Evolutionary conservation across 2,797 vertebrate species (phyloP), one percentile per base, ranked within the genome.

Genomic region (Hoplostethus mediterraneus): DNA sequence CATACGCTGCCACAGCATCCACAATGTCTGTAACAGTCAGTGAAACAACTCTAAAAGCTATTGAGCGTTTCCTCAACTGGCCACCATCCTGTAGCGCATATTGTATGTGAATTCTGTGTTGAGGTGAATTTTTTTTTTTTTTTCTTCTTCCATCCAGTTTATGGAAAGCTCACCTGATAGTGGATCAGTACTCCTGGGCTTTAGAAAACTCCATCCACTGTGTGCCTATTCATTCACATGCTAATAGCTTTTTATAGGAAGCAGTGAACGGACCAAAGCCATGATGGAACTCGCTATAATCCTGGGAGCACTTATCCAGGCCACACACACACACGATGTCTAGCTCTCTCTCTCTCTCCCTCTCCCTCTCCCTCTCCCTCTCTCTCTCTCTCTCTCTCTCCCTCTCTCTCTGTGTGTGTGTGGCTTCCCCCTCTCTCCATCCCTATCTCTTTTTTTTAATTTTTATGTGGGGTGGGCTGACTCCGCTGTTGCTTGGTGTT

Each of bases 221-320:
- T 83, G 81, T 72, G 86, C 78, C 82, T 70, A 68, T 84, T 88
- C 87, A 92, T 93, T 92, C 89, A 85, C 86, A 90, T 91, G 92
- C 86, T 90, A 92, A 92, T 92, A 86, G 81, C 80, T 92, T 90
- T 90, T 91, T 84, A 84, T 80, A 82, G 78, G 87, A 84, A 81
- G 88, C 87, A 80, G 85, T 84, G 90, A 87, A 87, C 59, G 78
- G 89, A 85, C 88, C 83, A 87, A 86, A 90, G 86, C 85, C 80
- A 87, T 88, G 82, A 92, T 90, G 89, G 89, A 90, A 88, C 84
- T 53, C 74, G 82, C 86, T 87, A 86, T 92, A 92, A 92, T 90
- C 92, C 87, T 67, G 62, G 83, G 75, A 77, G 86, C 85, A 91
- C 85, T 91, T 91, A 90, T 90, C 85, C 86, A 54, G 77, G 59